Percentiles rank a stretch among this genome's conserved stretches.
These are phyloP conservation scores for Thomomys bottae DNA, from an alignment of 2,113 vertebrate species.

Conservation along the genomic window DNA sequence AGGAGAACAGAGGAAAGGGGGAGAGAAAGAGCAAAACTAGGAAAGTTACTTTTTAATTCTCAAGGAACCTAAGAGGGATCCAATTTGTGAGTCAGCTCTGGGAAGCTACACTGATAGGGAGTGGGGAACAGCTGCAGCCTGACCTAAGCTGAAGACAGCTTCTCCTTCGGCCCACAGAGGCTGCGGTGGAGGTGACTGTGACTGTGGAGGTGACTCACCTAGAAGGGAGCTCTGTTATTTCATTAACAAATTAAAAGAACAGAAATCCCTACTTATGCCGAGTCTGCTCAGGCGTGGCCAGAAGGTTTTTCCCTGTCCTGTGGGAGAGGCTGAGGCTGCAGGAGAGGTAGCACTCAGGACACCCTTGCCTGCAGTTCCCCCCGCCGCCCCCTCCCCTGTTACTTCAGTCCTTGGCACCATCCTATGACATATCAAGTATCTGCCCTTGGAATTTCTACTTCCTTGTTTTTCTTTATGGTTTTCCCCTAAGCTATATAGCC, in stretches of 20 bases:
- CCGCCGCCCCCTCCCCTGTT: neutral
- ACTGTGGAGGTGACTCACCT: neutral
- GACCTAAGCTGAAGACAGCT: neutral
- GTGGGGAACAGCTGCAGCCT: constrained; percentile 28
- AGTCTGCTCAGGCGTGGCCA: neutral
- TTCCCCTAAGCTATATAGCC: constrained; percentile 20
- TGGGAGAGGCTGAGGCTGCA: neutral
- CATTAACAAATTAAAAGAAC: neutral
- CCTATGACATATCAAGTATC: constrained; percentile 33
- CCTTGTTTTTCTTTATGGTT: constrained; percentile 71
- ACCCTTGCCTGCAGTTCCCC: constrained; percentile 23
- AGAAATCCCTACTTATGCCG: neutral
- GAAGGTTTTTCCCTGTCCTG: neutral
- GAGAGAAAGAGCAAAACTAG: constrained; percentile 16
- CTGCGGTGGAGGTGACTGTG: neutral
- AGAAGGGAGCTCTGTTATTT: neutral
- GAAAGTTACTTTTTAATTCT: constrained; percentile 73
- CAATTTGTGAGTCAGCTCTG: constrained; percentile 72
- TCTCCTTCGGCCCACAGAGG: neutral
- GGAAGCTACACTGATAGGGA: constrained; percentile 28
- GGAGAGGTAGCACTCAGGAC: neutral
- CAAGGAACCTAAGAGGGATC: constrained; percentile 57
- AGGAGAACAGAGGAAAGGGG: constrained; percentile 2
- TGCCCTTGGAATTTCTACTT: constrained; percentile 73
- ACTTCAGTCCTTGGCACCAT: constrained; percentile 52